Percentiles rank a stretch among this genome's conserved stretches.
Evolutionary conservation across 2,888 invertebrate genomes (phyloP).

Genomic region (Drosophila limbata): DNA sequence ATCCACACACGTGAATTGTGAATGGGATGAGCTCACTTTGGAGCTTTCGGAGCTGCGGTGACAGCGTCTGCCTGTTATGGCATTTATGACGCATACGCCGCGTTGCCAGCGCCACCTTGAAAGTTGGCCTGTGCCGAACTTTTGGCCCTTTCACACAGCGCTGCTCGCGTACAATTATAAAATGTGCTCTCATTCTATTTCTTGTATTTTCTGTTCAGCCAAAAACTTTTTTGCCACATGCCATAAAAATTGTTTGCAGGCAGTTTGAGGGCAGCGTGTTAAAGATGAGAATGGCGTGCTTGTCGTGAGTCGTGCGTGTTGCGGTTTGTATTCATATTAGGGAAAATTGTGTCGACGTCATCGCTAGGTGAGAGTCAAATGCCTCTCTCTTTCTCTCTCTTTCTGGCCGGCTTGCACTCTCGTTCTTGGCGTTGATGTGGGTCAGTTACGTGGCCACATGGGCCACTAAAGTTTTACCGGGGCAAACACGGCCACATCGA

Average conservation of each 20-base stretch:
- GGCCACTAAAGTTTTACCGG: constrained; percentile 54
- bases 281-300: constrained; percentile 2
- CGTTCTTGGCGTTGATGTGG: constrained; percentile 56
- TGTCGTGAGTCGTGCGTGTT: constrained; percentile 15
- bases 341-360: not conserved
- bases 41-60: constrained; percentile 20
- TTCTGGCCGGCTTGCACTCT: constrained; percentile 9
- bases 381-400: constrained; percentile 8
- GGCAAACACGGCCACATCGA: constrained; percentile 6
- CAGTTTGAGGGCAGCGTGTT: constrained; percentile 31
- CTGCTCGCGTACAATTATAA: constrained; percentile 65
- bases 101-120: constrained; percentile 68
- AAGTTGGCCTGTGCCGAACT: constrained; percentile 52
- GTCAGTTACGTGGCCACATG: constrained; percentile 71
- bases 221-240: constrained; percentile 50
- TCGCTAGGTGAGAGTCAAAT: constrained; percentile 1
- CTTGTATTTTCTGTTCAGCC: constrained; percentile 19
- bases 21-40: constrained; percentile 13
- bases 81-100: constrained; percentile 76
- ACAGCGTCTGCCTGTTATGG: constrained; percentile 49
- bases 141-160: constrained; percentile 43
- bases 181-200: constrained; percentile 55
- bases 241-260: constrained; percentile 65
- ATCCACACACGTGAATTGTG: constrained; percentile 20
- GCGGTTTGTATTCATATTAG: constrained; percentile 1